Conservation (phyloP, 2,888 invertebrate genomes). For the Melieria omissa region DNA sequence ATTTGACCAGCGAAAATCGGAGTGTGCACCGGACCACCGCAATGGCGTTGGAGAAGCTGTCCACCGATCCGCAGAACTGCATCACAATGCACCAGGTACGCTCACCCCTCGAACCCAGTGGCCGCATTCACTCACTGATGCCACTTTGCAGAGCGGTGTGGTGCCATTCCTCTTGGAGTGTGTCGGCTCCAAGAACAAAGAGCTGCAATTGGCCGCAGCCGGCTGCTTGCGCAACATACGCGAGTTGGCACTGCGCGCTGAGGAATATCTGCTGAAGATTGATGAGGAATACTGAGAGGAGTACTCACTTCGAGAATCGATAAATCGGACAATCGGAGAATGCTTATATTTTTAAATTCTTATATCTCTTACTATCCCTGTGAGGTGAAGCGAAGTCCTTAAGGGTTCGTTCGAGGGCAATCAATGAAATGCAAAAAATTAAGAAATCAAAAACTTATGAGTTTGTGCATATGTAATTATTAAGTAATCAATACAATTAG, state of each 20-base stretch:
- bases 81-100: constrained; percentile 88
- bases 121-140: neutral
- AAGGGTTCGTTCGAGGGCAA: neutral
- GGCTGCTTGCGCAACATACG: constrained; percentile 93
- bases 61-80: constrained; percentile 91
- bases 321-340: neutral
- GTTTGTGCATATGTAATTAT: too few relatives aligned
- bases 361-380: constrained; percentile 8
- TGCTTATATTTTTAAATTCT: constrained; percentile 1
- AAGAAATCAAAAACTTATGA: neutral
- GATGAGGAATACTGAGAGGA: constrained; percentile 56
- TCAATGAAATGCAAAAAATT: neutral
- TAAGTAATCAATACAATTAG: neutral
- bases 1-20: constrained; percentile 84
- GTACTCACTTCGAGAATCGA: neutral
- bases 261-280: constrained; percentile 69
- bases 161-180: constrained; percentile 87
- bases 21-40: constrained; percentile 89
- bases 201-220: constrained; percentile 92
- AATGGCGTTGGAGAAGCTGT: constrained; percentile 87
- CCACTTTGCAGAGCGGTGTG: constrained; percentile 72
- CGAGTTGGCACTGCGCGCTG: constrained; percentile 83
- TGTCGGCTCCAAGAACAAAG: constrained; percentile 87
- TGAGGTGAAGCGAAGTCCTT: constrained; percentile 67
- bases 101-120: neutral